Evolutionary conservation across 2,888 invertebrate species (phyloP), one percentile per base, ranked within the genome.

Genomic region (Parnassius mnemosyne): DNA sequence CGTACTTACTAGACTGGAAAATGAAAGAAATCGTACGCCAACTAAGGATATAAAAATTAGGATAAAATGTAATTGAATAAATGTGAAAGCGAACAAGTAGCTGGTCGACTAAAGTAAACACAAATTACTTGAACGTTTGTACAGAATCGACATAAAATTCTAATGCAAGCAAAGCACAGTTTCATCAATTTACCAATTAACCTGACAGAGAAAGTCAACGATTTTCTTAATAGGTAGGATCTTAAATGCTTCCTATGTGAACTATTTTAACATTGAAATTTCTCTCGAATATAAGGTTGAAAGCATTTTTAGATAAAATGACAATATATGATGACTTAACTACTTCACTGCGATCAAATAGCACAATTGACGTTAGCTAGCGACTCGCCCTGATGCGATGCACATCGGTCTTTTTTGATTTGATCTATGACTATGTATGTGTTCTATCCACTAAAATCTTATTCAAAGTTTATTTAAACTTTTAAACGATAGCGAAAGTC

Each of bases 1-100:
- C 57, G 41, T 50, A 63, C 47, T 60, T 49, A 60, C 60, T 13
- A 52, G 52, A 60, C 52, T 60, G 60, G 53, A 64, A 61, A 64
- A 60, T 60, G 56, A 25, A 53, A 60, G 57, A 60, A 53, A 49
- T 52, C 46, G 51, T 52, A 51, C 51, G 55, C 42, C 12, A 43
- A 57, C 41, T 9, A 25, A n/a, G 54, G 58, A 51, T 55, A 55
- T 59, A 55, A 55, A 20, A 42, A 42, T 63, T 55, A 51, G 55
- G 58, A 63, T 51, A 58, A 59, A 25, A 25, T 47, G 43, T 56
- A 63, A 59, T 52, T 42, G 59, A 59, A 46, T 55, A 16, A 41
- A 51, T 47, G 41, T 47, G 59, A 59, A 59, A 58, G 55, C 10
- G 34, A 55, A 42, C 42, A 46, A 63, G 53, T 55, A 55, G 44